phyloP scores from a whole-genome alignment of 2,888 invertebrate species.

The Cataglyphis livida region DNA sequence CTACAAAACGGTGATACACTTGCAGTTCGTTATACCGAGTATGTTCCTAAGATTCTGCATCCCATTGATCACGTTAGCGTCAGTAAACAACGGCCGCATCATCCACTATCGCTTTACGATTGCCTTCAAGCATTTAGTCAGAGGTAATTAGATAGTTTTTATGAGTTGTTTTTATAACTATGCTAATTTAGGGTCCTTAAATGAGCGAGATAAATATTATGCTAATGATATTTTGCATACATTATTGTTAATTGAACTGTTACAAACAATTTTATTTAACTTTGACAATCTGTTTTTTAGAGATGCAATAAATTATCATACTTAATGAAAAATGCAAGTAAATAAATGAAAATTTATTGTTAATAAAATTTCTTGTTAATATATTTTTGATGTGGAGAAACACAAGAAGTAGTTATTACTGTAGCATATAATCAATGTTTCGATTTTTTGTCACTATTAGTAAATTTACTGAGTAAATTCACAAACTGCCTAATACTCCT shows the following conservation, averaged over 20 bases:
- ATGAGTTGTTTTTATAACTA: not conserved
- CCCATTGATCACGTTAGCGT: slow-evolving; percentile 86
- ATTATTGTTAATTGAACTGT: slow-evolving; percentile 48
- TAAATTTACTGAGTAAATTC: too few species aligned
- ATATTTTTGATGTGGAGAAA: not conserved
- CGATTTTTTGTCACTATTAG: too few species aligned
- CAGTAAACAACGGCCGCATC: slow-evolving; percentile 85
- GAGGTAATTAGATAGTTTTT: slow-evolving; percentile 81
- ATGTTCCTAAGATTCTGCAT: slow-evolving; percentile 82
- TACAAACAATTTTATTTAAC: slow-evolving; percentile 47
- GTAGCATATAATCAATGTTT: not conserved
- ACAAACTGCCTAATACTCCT: too few species aligned
- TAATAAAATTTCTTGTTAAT: not conserved
- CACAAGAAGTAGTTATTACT: not conserved
- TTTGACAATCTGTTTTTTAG: not conserved
- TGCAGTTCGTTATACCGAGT: slow-evolving; percentile 85
- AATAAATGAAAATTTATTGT: not conserved
- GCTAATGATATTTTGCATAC: not conserved
- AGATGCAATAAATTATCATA: not conserved
- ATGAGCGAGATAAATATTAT: slow-evolving; percentile 8
- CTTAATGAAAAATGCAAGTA: not conserved
- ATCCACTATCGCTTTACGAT: slow-evolving; percentile 87
- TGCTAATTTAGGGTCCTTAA: not conserved
- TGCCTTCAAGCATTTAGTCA: slow-evolving; percentile 89
- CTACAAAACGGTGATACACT: slow-evolving; percentile 87